phyloP scores from a whole-genome alignment of 2,797 vertebrate genomes.

The Monodelphis domestica region DNA sequence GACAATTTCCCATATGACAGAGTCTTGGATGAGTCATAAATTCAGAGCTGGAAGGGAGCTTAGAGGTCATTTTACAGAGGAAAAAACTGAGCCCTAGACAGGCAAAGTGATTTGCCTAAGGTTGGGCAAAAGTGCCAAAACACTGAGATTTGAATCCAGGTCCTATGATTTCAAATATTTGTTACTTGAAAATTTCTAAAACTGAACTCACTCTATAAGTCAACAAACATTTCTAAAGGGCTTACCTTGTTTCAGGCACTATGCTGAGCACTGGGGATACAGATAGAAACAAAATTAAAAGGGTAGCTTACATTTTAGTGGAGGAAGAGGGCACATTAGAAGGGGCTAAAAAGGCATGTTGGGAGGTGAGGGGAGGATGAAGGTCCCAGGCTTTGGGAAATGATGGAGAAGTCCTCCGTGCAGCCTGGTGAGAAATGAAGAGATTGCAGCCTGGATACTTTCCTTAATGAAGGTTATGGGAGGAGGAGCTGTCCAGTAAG shows the following conservation, averaged over 20 bases:
- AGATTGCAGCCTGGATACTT: neutral
- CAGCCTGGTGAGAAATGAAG: neutral
- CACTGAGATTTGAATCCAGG: neutral
- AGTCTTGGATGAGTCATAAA: neutral
- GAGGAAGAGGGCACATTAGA: neutral
- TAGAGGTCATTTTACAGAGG: neutral
- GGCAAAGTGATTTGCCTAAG: neutral
- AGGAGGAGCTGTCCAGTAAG: neutral
- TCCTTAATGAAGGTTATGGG: neutral
- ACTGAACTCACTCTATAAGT: neutral
- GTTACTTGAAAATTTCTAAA: neutral
- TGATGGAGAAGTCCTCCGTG: neutral
- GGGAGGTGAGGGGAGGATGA: neutral
- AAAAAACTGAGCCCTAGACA: neutral
- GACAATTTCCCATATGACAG: neutral
- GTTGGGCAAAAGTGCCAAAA: neutral
- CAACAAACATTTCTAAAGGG: neutral
- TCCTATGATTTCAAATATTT: neutral
- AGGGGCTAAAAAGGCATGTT: neutral
- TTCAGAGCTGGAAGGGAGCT: neutral
- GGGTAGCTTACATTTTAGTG: neutral
- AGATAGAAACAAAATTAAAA: neutral
- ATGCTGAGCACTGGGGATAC: neutral
- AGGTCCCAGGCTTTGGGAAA: neutral
- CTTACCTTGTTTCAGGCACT: neutral